These are phyloP conservation scores for Nomia melanderi DNA, from an alignment of 1,140 invertebrate genomes.

Conservation along the genomic window DNA sequence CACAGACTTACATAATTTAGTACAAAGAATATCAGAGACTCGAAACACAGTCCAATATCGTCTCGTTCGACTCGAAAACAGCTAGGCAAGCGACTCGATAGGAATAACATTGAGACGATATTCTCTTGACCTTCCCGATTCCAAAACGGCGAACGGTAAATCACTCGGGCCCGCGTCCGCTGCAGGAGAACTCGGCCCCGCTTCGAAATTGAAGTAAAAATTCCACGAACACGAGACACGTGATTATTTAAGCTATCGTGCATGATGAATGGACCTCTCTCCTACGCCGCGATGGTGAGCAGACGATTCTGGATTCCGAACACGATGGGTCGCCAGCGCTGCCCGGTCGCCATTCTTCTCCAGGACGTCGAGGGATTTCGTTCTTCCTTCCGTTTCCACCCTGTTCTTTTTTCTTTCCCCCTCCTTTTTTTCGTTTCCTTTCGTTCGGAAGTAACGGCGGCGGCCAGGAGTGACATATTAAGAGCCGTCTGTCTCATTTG, in stretches of 20 bases:
- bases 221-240: conserved; percentile 45
- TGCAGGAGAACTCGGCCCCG: conserved; percentile 16
- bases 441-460: conserved; percentile 16
- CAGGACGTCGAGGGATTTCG: conserved; percentile 52
- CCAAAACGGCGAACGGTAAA: conserved; percentile 35
- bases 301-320: conserved; percentile 58
- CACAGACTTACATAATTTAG: too few relatives aligned
- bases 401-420: background rate
- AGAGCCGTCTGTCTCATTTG: conserved; percentile 71
- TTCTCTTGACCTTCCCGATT: background rate
- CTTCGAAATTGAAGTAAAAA: conserved; percentile 39
- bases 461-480: conserved; percentile 61
- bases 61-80: background rate
- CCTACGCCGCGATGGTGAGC: conserved; percentile 19
- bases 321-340: conserved; percentile 43
- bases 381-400: conserved; percentile 21
- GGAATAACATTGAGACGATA: background rate
- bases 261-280: conserved; percentile 55
- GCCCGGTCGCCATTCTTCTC: conserved; percentile 50
- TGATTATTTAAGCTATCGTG: conserved; percentile 59
- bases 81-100: background rate
- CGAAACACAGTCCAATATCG: too few relatives aligned
- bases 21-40: too few relatives aligned
- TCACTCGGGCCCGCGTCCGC: conserved; percentile 21
- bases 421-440: conserved; percentile 2